phyloP scores from a whole-genome alignment of 2,888 invertebrate genomes.

The Eristalis pertinax region DNA sequence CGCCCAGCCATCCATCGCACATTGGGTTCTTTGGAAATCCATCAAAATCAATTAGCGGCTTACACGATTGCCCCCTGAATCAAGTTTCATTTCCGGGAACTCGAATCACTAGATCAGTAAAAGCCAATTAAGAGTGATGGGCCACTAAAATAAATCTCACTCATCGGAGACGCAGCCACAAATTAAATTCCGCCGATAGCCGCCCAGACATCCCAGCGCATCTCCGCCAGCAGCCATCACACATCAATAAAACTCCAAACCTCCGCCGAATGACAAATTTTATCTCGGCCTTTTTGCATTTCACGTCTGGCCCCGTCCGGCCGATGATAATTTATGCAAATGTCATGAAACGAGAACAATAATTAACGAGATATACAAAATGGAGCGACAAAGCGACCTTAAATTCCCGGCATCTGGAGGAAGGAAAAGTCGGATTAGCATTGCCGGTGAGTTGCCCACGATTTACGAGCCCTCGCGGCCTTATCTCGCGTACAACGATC shows the following conservation, averaged over 20 bases:
- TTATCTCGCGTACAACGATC: constrained; percentile 59
- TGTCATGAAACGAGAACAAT: constrained; percentile 66
- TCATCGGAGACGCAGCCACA: constrained; percentile 41
- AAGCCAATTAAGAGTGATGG: constrained; percentile 35
- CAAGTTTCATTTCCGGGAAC: constrained; percentile 61
- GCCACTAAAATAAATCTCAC: constrained; percentile 48
- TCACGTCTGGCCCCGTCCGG: background rate
- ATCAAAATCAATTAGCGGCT: constrained; percentile 60
- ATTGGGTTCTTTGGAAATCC: constrained; percentile 27
- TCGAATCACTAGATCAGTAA: constrained; percentile 25
- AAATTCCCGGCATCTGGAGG: constrained; percentile 44
- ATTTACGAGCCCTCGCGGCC: constrained; percentile 56
- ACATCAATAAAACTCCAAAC: constrained; percentile 51
- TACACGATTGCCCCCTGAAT: constrained; percentile 22
- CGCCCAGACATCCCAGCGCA: background rate
- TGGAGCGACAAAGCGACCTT: constrained; percentile 58
- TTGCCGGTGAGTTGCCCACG: constrained; percentile 25
- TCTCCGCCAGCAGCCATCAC: constrained; percentile 23
- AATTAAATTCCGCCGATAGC: constrained; percentile 34
- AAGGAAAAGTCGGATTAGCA: constrained; percentile 57
- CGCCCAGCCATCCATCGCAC: background rate
- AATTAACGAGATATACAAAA: constrained; percentile 61
- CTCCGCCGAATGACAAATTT: constrained; percentile 59
- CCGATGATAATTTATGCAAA: constrained; percentile 66
- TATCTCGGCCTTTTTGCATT: constrained; percentile 60